Evolutionary conservation across 2,797 vertebrate genomes (phyloP), one percentile per base, ranked within the genome.

Genomic region (Tapirus indicus): DNA sequence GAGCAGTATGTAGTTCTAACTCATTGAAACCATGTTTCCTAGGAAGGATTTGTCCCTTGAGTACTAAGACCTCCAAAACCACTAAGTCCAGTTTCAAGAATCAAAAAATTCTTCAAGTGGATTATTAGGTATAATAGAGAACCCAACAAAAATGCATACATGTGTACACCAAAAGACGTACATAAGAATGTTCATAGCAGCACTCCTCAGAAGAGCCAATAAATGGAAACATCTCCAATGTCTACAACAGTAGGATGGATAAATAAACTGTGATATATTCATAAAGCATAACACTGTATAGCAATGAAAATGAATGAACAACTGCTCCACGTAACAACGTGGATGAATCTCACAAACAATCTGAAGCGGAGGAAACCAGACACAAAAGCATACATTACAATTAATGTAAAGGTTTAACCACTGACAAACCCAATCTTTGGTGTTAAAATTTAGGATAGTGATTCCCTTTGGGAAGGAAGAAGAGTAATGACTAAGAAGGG

Each of bases 1-100:
- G 21, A 80, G 18, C n/a, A 84, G 9, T 69, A 35, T 87, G 54
- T 56, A 14, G 56, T 74, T 78, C 25, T 25, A 56, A 78, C n/a
- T 94, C 41, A 91, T 41, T 71, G 41, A 95, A 94, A 84, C 23
- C 66, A 23, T 66, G 25, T 74, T 90, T 93, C 54, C 41, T 64
- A 68, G 38, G 20, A 88, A 84, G 35, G 29, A 88, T 88, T 94
- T 47, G 2, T 95, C n/a, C 35, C 18, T 82, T 94, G 29, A 68
- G 56, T n/a, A 87, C 20, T 41, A 79, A 54, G 60, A 69, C 52
- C 41, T 94, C 44, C 27, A 77, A 82, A 92, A 60, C 71, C 18
- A 92, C 41, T 41, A 68, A 89, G 32, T 80, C 27, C 27, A 52
- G 72, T 56, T 87, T 87, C 54, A 86, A 1, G 17, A 60, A 85